Evolutionary conservation across 2,113 vertebrate species (phyloP).

Genomic region (Epinephelus fuscoguttatus): DNA sequence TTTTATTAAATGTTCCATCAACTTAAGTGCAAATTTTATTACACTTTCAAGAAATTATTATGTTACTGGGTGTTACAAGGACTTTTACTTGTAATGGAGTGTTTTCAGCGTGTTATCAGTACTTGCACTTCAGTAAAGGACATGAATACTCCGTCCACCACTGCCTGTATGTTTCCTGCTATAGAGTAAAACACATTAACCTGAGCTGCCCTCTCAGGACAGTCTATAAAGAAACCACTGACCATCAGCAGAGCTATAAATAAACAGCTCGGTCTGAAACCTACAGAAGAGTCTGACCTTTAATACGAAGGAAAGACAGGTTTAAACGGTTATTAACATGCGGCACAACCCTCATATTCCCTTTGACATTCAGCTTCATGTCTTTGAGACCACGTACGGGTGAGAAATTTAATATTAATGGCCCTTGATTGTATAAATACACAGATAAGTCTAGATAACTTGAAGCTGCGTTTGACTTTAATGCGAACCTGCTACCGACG

Average conservation of each 20-base stretch:
- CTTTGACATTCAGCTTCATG: too few relatives aligned
- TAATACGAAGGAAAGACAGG: neutral
- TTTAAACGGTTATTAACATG: neutral
- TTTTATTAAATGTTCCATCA: too few relatives aligned
- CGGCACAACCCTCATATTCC: neutral
- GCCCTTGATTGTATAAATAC: neutral
- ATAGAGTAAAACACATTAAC: neutral
- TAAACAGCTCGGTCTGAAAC: neutral
- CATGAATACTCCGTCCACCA: too few relatives aligned
- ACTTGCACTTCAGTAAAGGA: too few relatives aligned
- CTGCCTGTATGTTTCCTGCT: neutral
- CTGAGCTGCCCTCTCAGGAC: neutral
- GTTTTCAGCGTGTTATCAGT: neutral
- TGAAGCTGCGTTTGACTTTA: neutral
- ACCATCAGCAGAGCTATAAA: slow-evolving; percentile 5
- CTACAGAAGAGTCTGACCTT: slow-evolving; percentile 23
- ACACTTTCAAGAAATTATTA: too few relatives aligned
- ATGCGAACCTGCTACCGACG: slow-evolving; percentile 22
- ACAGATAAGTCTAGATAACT: neutral
- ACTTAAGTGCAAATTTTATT: too few relatives aligned
- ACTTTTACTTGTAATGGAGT: neutral
- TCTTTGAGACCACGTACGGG: neutral
- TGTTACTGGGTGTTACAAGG: too few relatives aligned
- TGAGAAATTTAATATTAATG: too few relatives aligned
- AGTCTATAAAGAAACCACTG: neutral